Base-by-base conservation (phyloP, 2,797 vertebrate genomes). In the Anguilla pacifica region DNA sequence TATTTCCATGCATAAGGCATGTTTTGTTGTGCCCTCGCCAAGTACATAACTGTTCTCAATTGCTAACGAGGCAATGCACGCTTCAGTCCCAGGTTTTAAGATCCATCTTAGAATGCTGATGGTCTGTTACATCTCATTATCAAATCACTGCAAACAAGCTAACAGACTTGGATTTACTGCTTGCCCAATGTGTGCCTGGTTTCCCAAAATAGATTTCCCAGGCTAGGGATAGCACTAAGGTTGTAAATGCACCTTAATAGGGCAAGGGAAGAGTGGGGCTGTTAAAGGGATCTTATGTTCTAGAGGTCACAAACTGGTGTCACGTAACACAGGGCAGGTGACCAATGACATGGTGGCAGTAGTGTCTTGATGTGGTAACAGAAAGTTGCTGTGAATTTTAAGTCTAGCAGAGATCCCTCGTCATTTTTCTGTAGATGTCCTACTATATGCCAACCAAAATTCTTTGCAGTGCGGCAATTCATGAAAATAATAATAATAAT, bases 11-110 rank as follows among this genome's bases (percentile, higher is more conserved):
- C 19, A 57, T 72, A 74, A 25, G 39, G 67, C 17, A 28, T 22
- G 51, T 79, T 74, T 53, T 79, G 70, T 49, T 77, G 67, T 77
- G 46, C 64, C 28, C 25, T 85, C 25, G 84, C 17, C 84, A 70
- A 85, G 74, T 77, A 7, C 74, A 77, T 39, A 39, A 43, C 15
- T 77, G 74, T 77, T 43, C 39, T 43, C 39, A 72, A 2, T 11
- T 72, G 28, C 28, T 3, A n/a, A 70, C 19, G 35, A 39, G 13
- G 15, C 13, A n/a, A 19, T 25, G 67, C 11, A 77, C 43, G 35
- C 74, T 77, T 77, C 74, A 77, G 17, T 72, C 10, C n/a, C 70
- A 31, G 28, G n/a, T 70, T 70, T 28, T 6, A 28, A 70, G 57
- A 59, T 59, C 57, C 15, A 59, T 59, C 17, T 59, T 59, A 59